Evolutionary conservation across 2,888 invertebrate species (phyloP).

Genomic region (Syritta pipiens): DNA sequence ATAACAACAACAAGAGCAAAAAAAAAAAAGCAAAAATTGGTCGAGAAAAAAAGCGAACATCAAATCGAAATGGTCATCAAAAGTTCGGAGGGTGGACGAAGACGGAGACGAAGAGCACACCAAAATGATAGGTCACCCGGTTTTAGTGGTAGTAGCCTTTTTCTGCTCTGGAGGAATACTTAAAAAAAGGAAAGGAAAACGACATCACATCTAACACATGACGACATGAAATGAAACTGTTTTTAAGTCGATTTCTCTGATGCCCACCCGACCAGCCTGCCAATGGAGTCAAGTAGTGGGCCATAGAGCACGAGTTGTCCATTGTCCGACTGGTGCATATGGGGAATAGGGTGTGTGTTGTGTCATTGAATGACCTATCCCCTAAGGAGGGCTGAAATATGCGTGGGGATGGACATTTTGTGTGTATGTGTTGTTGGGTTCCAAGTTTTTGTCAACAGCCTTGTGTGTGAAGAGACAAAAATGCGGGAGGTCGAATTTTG

Average conservation of each 20-base stretch:
- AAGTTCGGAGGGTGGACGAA: conserved; percentile 12
- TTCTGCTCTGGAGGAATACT: conserved; percentile 15
- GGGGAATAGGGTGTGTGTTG: background rate
- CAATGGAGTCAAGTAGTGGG: conserved; percentile 5
- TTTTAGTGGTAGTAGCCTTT: conserved; percentile 27
- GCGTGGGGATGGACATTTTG: no score
- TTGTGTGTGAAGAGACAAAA: no score
- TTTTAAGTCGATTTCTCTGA: conserved; percentile 22
- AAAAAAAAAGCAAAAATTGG: conserved; percentile 10
- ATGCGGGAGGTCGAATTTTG: no score
- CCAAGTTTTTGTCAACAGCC: no score
- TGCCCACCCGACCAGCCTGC: background rate
- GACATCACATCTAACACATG: conserved; percentile 45
- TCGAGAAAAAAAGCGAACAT: conserved; percentile 21
- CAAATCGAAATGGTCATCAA: conserved; percentile 65
- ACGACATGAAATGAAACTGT: conserved; percentile 36
- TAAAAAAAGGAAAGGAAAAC: conserved; percentile 45
- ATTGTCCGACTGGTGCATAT: background rate
- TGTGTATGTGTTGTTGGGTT: no score
- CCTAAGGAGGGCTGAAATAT: no score
- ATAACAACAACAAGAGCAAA: no score
- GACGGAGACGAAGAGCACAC: background rate
- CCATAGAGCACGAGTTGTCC: no score
- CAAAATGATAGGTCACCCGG: conserved; percentile 45
- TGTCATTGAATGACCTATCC: conserved; percentile 20